Percentiles rank a stretch among this genome's conserved stretches.
phyloP scores from a whole-genome alignment of 2,113 vertebrate species.

The Syngnathus typhle region DNA sequence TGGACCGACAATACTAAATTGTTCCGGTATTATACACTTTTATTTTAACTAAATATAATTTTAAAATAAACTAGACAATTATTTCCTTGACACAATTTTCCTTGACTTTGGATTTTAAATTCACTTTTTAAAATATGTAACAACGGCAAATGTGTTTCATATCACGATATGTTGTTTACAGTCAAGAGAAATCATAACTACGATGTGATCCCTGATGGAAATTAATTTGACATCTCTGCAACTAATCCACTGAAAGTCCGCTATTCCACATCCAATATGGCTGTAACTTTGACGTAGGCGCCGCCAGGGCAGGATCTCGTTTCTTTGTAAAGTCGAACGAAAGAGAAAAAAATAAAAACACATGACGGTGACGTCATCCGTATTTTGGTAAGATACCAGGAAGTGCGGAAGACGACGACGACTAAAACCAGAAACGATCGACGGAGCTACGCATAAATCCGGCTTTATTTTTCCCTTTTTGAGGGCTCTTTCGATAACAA shows the following conservation, averaged over 20 bases:
- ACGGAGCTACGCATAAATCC: conserved; percentile 27
- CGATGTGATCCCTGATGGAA: too few relatives aligned
- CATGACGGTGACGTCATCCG: conserved; percentile 59
- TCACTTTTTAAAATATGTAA: too few relatives aligned
- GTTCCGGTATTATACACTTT: too few relatives aligned
- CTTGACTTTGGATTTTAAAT: too few relatives aligned
- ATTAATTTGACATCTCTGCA: too few relatives aligned
- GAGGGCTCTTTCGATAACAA: accelerated
- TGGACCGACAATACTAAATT: too few relatives aligned
- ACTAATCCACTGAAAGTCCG: not conserved
- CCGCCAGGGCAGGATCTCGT: not conserved
- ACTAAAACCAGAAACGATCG: conserved; percentile 25
- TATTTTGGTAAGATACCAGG: conserved; percentile 64
- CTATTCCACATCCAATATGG: not conserved
- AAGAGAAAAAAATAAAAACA: conserved; percentile 42
- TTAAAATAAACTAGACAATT: too few relatives aligned
- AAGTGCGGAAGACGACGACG: conserved; percentile 51
- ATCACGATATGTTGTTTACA: too few relatives aligned
- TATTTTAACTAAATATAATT: too few relatives aligned
- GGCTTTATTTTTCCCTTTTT: not conserved
- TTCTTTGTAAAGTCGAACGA: conserved; percentile 46
- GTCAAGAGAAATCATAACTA: too few relatives aligned
- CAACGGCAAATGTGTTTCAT: too few relatives aligned
- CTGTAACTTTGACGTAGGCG: conserved; percentile 12
- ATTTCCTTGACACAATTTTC: too few relatives aligned